These are phyloP conservation scores for Zeus faber DNA, from an alignment of 2,113 vertebrate species.

Conservation along the genomic window DNA sequence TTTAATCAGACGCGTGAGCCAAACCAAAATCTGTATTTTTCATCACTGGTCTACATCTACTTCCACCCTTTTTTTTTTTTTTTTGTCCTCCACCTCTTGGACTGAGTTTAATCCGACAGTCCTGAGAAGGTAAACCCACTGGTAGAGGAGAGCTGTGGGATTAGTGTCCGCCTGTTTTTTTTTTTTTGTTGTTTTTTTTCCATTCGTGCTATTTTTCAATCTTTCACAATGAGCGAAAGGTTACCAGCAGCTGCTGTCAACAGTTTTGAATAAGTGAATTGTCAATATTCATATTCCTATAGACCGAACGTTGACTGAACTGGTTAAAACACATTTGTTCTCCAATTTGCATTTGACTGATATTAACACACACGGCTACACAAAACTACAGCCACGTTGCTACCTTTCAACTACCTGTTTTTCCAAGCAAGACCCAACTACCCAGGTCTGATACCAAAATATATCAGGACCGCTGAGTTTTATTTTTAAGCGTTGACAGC, in stretches of 20 bases:
- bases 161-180: constrained; percentile 51
- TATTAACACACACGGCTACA: too few relatives aligned
- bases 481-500: too few relatives aligned
- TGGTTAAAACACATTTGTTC: constrained; percentile 15
- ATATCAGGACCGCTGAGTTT: too few relatives aligned
- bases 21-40: too few relatives aligned
- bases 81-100: too few relatives aligned
- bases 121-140: constrained; percentile 67
- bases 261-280: constrained; percentile 15
- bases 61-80: constrained; percentile 48
- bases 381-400: too few relatives aligned
- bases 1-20: too few relatives aligned
- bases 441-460: too few relatives aligned
- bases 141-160: constrained; percentile 48
- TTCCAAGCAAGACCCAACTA: too few relatives aligned
- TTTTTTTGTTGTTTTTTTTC: constrained; percentile 33
- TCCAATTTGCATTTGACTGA: background rate
- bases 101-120: constrained; percentile 59
- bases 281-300: constrained; percentile 15
- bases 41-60: too few relatives aligned
- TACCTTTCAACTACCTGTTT: too few relatives aligned
- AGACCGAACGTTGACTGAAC: constrained; percentile 25
- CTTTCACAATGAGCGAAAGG: constrained; percentile 28
- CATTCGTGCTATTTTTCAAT: constrained; percentile 20
- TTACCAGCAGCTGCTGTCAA: constrained; percentile 14